Conservation (phyloP, 2,113 vertebrate species). For the Empidonax traillii region DNA sequence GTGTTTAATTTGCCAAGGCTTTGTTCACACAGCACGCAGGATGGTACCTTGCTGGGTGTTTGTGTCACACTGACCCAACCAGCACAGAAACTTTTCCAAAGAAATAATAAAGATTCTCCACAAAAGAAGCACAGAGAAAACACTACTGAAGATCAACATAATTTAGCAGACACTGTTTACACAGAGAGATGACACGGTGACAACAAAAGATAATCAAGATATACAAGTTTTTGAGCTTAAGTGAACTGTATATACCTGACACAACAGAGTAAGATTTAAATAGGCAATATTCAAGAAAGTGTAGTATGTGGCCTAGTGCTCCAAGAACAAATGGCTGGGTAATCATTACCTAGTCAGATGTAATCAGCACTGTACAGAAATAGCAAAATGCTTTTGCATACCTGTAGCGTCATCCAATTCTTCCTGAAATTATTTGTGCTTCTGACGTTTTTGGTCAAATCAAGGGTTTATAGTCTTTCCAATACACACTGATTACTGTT, state of each 20-base stretch:
- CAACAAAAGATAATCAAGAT: not conserved
- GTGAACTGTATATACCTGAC: not conserved
- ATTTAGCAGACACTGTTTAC: not conserved
- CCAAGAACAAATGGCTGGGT: not conserved
- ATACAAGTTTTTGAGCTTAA: not conserved
- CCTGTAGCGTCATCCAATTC: not conserved
- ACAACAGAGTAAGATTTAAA: not conserved
- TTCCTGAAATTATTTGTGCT: not conserved
- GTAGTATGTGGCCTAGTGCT: not conserved
- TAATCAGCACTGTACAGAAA: not conserved
- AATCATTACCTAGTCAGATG: not conserved
- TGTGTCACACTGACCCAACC: not conserved
- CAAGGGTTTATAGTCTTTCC: not conserved
- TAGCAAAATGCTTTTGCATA: not conserved
- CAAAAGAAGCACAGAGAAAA: not conserved
- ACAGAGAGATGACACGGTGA: not conserved
- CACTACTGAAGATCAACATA: not conserved
- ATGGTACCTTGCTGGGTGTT: not conserved
- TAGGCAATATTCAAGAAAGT: not conserved
- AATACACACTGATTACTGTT: not conserved
- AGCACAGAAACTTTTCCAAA: not conserved
- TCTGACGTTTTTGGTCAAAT: conserved; percentile 2
- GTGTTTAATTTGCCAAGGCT: not conserved
- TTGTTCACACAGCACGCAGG: not conserved
- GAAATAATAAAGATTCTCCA: not conserved